Evolutionary conservation across 2,888 invertebrate species (phyloP).

Genomic region (Rhaphigaster nebulosa): DNA sequence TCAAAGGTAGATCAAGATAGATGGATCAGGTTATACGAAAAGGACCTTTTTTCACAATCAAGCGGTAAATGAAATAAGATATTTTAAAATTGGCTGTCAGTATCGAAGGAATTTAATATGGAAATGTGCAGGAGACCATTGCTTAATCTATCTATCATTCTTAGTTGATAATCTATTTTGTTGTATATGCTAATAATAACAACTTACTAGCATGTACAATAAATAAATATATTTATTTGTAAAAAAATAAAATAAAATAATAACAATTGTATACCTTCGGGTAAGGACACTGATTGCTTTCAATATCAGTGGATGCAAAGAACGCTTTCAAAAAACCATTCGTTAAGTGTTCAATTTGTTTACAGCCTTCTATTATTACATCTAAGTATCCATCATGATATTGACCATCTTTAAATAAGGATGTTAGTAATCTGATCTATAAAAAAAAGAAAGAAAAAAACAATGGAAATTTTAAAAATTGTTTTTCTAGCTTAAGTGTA

Average conservation of each 20-base stretch:
- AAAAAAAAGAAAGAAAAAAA: too few relatives aligned
- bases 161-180: not conserved
- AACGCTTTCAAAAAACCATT: not conserved
- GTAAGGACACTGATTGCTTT: not conserved
- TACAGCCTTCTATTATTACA: not conserved
- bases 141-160: not conserved
- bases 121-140: too few relatives aligned
- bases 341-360: not conserved
- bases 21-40: too few relatives aligned
- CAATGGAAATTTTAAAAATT: not conserved
- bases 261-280: not conserved
- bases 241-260: not conserved
- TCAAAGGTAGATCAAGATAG: too few relatives aligned
- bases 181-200: not conserved
- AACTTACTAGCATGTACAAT: not conserved
- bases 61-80: too few relatives aligned
- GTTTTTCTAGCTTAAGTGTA: not conserved
- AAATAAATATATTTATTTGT: too few relatives aligned
- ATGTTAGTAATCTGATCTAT: not conserved
- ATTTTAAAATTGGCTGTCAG: too few relatives aligned
- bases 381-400: not conserved
- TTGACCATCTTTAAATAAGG: slow-evolving; percentile 19
- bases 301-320: not conserved
- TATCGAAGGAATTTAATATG: too few relatives aligned
- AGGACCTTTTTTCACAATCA: too few relatives aligned